Conservation (phyloP, 2,888 invertebrate species). For the Holacanthella duospinosa region DNA sequence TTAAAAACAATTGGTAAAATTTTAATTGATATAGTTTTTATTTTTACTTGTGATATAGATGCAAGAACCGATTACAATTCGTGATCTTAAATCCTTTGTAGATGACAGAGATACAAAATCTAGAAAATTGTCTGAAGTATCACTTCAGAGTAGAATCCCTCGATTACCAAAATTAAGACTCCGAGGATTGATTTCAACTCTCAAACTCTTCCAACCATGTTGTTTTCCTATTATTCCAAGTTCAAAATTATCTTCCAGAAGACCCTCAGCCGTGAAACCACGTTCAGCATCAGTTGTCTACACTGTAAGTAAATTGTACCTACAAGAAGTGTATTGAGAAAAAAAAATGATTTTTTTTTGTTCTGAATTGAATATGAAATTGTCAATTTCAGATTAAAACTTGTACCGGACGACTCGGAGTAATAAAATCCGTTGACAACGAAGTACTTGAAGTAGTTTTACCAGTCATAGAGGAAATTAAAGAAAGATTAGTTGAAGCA, state of each 20-base stretch:
- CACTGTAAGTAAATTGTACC: neutral
- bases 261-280: neutral
- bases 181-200: neutral
- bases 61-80: no score
- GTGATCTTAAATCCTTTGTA: no score
- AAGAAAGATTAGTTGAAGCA: neutral
- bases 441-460: neutral
- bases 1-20: no score
- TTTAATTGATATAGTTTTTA: no score
- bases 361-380: no score
- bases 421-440: neutral
- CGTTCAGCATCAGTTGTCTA: neutral
- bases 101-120: no score
- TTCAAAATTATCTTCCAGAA: neutral
- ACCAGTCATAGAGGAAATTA: neutral
- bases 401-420: neutral
- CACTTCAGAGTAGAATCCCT: no score
- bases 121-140: no score
- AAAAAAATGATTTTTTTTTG: no score
- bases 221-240: neutral
- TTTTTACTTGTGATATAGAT: no score
- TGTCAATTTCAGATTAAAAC: neutral
- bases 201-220: neutral
- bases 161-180: slow-evolving; percentile 8
- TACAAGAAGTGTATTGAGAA: neutral